Evolutionary conservation across 2,113 vertebrate genomes (phyloP), one percentile per base, ranked within the genome.

Genomic region (Amphiprion ocellaris): DNA sequence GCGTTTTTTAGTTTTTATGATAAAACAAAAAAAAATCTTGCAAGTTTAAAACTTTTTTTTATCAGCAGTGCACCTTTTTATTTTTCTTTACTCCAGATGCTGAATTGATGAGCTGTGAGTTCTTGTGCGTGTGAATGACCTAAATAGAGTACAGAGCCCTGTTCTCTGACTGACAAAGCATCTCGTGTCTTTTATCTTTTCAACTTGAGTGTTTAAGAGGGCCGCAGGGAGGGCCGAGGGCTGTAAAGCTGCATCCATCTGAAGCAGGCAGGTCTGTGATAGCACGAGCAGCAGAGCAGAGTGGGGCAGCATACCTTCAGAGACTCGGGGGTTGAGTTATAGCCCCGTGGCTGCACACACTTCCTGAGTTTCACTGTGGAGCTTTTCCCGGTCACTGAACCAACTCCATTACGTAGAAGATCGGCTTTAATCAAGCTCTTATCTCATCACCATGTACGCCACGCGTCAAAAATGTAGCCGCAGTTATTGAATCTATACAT

Each of bases 131-230:
- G 81, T 76, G 77, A 86, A 81, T 75, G 79, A 65, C 73, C 54
- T n/a, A 62, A 79, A 77, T n/a, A 46, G 53, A 74, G 78, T 11
- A 30, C 85, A 84, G 81, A 87, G 65, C 64, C 46, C 75, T 8
- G 47, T 69, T 71, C 73, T 79, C 74, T 91, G 78, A 83, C 86
- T 68, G 87, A 81, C 83, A 81, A 74, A 82, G 84, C 88, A 87
- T 89, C 79, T 88, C 30, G n/a, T 79, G 81, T 84, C 91, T 92
- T 92, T 93, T 87, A 93, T 92, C 92, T 92, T 92, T 93, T 89
- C 70, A 72, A 84, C 75, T 79, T 77, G 89, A 90, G 87, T 75
- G 85, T 92, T 92, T 91, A 86, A 92, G 87, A 84, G 87, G 86
- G 23, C 92, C 78, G 72, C 83, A 69, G 90, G 91, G 90, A 92